Evolutionary conservation across 2,888 invertebrate genomes (phyloP), one percentile per base, ranked within the genome.

Genomic region (Torymus aiolomorphi): DNA sequence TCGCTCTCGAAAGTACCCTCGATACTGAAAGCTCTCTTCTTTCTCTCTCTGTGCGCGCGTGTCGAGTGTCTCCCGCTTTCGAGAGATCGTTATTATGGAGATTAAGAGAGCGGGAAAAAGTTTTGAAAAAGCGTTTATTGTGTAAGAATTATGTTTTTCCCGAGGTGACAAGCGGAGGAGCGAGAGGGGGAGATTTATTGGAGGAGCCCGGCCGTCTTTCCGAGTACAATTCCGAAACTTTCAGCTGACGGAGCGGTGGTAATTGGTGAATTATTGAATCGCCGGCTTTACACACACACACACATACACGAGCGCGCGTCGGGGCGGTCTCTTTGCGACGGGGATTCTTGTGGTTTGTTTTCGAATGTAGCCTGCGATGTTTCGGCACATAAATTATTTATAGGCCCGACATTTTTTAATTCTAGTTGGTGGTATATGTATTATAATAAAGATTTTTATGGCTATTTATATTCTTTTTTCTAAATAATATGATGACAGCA

Each of bases 211-310:
- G 24, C 24, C 56, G 66, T 59, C 42, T 42, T 42, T 42, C 67
- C 69, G 72, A 51, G 63, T 66, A 63, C 59, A 76, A 78, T 78
- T 75, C 42, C 62, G 56, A 78, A 78, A 81, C 56, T 69, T 71
- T 71, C 62, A 69, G 65, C 72, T 63, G 67, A 73, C 71, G 57
- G 42, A 13, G 57, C 63, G 49, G 1, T 56, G 76, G 72, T 81
- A 78, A 78, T 76, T 78, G 63, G 76, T 81, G 65, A 81, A 63
- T 81, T 81, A 81, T 81, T 76, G 80, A 61, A 71, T 70, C 74
- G 24, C 18, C 24, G 57, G 13, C 13, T 42, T 42, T 20, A 20
- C 42, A 42, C 42, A 31, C 31, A 31, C 5, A 2, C 31, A 31
- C 31, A 42, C 8, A 42, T 8, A 42, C 8, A 20, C 11, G 2